phyloP scores from a whole-genome alignment of 2,797 vertebrate genomes.

The Acomys russatus region DNA sequence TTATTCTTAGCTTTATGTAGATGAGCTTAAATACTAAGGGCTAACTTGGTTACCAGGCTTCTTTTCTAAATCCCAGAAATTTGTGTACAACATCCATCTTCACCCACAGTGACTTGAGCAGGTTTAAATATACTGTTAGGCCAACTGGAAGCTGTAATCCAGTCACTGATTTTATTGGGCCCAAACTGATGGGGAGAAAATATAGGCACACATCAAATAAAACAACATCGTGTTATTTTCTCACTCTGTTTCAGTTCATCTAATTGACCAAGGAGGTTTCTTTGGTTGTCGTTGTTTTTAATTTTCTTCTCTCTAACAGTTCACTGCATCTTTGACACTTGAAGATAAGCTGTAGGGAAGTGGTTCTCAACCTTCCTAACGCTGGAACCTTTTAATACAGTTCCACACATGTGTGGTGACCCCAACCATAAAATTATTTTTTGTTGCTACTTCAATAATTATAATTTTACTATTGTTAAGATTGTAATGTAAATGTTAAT shows the following conservation, averaged over 20 bases:
- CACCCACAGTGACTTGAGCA: not conserved
- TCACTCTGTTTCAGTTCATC: constrained; percentile 32
- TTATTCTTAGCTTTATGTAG: constrained; percentile 7
- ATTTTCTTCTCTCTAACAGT: not conserved
- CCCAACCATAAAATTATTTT: not conserved
- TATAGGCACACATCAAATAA: not conserved
- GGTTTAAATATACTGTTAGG: constrained; percentile 2
- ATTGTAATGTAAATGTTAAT: not conserved
- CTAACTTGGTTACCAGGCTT: not conserved
- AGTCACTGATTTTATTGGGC: not conserved
- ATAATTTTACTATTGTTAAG: not conserved
- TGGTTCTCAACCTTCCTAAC: not conserved
- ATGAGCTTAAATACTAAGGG: not conserved
- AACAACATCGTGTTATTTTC: not conserved
- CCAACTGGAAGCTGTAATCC: not conserved
- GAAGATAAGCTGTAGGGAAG: not conserved
- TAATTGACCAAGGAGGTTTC: not conserved
- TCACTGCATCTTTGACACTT: not conserved
- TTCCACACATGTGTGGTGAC: not conserved
- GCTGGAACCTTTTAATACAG: not conserved
- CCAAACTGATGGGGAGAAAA: constrained; percentile 21
- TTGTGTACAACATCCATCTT: not conserved
- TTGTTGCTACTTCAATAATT: not conserved
- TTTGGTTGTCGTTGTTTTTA: not conserved
- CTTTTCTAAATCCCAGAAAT: constrained; percentile 34